Percentiles rank a stretch among this genome's conserved stretches.
These are phyloP conservation scores for Vannuccia rotundouncinata DNA, from an alignment of 2,888 invertebrate species.

Conservation along the genomic window DNA sequence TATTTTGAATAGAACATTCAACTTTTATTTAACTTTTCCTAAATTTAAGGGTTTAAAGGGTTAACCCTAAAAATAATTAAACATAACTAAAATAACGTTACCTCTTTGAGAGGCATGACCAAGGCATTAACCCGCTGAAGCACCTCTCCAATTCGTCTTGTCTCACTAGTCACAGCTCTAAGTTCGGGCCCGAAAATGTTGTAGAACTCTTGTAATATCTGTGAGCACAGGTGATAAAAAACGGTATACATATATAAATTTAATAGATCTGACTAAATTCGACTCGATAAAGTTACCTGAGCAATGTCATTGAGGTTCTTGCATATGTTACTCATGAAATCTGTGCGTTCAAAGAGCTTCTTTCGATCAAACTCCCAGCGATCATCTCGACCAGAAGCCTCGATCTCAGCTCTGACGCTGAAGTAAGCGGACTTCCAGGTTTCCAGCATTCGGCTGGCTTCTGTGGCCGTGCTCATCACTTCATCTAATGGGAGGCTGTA, in stretches of 20 bases:
- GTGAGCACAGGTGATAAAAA: constrained; percentile 41
- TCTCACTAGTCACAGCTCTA: constrained; percentile 77
- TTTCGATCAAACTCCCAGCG: constrained; percentile 86
- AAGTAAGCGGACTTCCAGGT: constrained; percentile 71
- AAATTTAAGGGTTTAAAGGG: no score
- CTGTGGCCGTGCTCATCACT: constrained; percentile 60
- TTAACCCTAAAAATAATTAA: no score
- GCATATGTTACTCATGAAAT: constrained; percentile 75
- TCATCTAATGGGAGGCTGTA: constrained; percentile 51
- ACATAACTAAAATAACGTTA: no score
- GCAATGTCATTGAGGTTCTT: constrained; percentile 72
- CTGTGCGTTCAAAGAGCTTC: constrained; percentile 72
- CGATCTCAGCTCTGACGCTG: constrained; percentile 73
- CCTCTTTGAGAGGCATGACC: constrained; percentile 62
- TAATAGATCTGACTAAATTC: no score
- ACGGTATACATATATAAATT: no score
- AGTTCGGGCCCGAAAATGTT: constrained; percentile 80
- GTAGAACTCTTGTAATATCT: constrained; percentile 77
- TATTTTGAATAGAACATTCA: no score
- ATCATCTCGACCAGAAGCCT: constrained; percentile 72
- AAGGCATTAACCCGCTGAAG: constrained; percentile 72
- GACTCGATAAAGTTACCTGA: constrained; percentile 61
- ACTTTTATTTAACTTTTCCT: no score
- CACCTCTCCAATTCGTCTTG: constrained; percentile 75
- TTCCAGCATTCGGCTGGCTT: constrained; percentile 66